Percentiles rank a stretch among this genome's conserved stretches.
Conservation (phyloP, 2,113 vertebrate species). For the Microtus ochrogaster region DNA sequence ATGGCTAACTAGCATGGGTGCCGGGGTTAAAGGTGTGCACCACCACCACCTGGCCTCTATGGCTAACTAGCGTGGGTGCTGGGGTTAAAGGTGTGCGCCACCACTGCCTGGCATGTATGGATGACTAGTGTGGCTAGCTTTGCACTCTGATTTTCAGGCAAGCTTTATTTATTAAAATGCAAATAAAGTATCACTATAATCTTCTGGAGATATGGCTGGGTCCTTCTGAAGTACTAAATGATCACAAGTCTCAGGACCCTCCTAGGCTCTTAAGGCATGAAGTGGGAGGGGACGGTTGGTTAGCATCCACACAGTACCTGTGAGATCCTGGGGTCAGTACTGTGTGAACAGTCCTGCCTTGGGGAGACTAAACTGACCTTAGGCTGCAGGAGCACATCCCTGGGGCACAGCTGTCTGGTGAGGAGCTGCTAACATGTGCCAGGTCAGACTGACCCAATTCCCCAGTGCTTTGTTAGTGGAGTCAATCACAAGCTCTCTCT, state of each 20-base stretch:
- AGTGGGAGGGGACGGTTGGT: not conserved
- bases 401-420: accelerated
- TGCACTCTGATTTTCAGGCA: no score
- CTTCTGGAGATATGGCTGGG: not conserved
- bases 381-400: accelerated
- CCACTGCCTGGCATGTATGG: no score
- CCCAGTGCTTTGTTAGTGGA: not conserved
- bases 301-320: not conserved
- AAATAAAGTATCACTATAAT: no score
- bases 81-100: no score
- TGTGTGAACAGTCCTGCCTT: not conserved
- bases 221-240: no score
- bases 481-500: not conserved
- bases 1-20: no score
- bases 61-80: no score
- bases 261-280: not conserved
- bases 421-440: not conserved
- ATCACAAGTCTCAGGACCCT: accelerated
- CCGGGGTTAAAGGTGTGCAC: no score
- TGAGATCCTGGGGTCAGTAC: not conserved
- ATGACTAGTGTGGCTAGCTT: no score
- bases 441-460: no score
- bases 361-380: not conserved
- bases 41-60: no score
- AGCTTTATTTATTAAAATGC: no score